Evolutionary conservation across 2,888 invertebrate species (phyloP).

Genomic region (Hylaea fasciaria): DNA sequence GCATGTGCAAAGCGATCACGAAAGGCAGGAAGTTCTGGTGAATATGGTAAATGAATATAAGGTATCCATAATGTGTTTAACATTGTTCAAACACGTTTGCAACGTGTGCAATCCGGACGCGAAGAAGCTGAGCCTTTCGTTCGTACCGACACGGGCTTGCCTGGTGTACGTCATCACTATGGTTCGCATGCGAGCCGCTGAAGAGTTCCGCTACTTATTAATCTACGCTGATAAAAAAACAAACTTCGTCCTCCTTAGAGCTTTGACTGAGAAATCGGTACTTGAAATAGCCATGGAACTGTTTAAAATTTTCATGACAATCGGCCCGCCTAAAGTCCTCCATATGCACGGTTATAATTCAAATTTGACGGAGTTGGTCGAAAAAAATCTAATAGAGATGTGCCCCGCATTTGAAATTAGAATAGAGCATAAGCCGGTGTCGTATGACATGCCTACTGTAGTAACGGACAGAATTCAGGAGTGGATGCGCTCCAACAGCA

Average conservation of each 20-base stretch:
- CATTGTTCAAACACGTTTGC: conserved; percentile 15
- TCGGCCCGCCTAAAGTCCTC: conserved; percentile 30
- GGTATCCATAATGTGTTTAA: conserved; percentile 10
- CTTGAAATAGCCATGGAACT: conserved; percentile 27
- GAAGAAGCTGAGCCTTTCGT: no score
- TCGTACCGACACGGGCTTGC: neutral
- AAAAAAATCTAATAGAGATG: conserved; percentile 12
- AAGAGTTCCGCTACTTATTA: conserved; percentile 20
- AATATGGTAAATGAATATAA: neutral
- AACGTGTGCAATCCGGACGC: conserved; percentile 23
- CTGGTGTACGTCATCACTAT: conserved; percentile 26
- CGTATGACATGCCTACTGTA: conserved; percentile 22
- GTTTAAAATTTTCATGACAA: conserved; percentile 31
- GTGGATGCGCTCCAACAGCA: conserved; percentile 14
- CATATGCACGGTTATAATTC: conserved; percentile 22
- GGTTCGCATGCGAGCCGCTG: conserved; percentile 1
- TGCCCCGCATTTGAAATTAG: conserved; percentile 20
- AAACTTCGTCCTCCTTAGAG: conserved; percentile 29
- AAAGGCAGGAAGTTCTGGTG: neutral
- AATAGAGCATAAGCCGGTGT: conserved; percentile 12
- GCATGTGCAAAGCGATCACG: conserved; percentile 8
- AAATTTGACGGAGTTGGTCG: conserved; percentile 14
- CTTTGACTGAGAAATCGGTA: conserved; percentile 25
- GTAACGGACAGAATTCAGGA: conserved; percentile 20
- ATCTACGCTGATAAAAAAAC: conserved; percentile 32